Evolutionary conservation across 2,888 invertebrate genomes (phyloP).

Genomic region (Macropis europaea): DNA sequence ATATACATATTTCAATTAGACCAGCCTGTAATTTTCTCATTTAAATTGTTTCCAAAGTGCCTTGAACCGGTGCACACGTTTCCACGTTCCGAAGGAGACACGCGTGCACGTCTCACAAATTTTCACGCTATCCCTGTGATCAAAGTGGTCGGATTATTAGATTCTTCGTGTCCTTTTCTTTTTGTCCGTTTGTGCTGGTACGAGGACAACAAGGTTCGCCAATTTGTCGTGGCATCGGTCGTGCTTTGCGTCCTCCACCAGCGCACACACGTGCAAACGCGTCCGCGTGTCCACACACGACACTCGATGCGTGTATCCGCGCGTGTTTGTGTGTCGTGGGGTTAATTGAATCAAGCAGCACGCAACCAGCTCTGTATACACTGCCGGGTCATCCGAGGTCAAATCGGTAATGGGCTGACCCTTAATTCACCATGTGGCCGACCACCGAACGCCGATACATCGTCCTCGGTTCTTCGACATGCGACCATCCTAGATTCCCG

Average conservation of each 20-base stretch:
- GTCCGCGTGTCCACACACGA: constrained; percentile 37
- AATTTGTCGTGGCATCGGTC: constrained; percentile 47
- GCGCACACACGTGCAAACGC: constrained; percentile 53
- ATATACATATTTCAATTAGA: constrained; percentile 28
- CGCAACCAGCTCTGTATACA: constrained; percentile 74
- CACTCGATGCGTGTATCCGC: constrained; percentile 12
- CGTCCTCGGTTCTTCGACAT: constrained; percentile 63
- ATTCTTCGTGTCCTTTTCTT: not conserved
- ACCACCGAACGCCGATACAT: constrained; percentile 68
- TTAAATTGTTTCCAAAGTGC: not conserved
- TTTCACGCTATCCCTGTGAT: not conserved
- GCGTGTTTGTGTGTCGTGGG: constrained; percentile 67
- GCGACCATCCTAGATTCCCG: constrained; percentile 58
- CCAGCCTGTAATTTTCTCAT: constrained; percentile 27
- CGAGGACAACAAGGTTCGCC: constrained; percentile 41
- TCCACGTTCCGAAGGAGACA: not conserved
- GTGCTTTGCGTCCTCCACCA: constrained; percentile 4
- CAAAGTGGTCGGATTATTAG: constrained; percentile 7
- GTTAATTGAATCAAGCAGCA: constrained; percentile 77
- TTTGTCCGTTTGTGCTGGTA: constrained; percentile 1
- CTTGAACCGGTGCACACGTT: not conserved
- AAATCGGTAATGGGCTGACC: constrained; percentile 76
- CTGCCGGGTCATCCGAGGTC: constrained; percentile 76
- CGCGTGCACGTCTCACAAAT: not conserved
- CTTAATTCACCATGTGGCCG: constrained; percentile 72